Base-by-base conservation (phyloP, 2,888 invertebrate genomes). In the Andrena dorsata region DNA sequence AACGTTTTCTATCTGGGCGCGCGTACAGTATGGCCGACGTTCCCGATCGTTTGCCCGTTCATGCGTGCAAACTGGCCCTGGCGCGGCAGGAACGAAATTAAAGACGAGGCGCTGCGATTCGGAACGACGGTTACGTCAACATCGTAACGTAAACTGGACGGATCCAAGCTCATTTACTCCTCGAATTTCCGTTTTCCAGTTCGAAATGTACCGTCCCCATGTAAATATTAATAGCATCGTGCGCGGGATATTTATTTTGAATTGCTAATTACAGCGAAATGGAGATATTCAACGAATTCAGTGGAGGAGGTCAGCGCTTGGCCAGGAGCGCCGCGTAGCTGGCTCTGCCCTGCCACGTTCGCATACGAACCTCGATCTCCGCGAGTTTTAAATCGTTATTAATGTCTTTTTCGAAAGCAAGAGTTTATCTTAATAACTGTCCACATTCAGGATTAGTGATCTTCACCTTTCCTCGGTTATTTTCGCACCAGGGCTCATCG, bases 1-100 rank as follows among this genome's bases (percentile, higher is more conserved):
- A 80, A 82, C 80, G 74, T 73, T 86, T 76, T 85, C 70, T 80
- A 86, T 82, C 75, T 53, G 58, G 51, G 16, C 16, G 41, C 53
- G 53, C 65, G 64, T 65, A 70, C 70, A 76, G 56, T 69, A 80
- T 61, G 73, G 73, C 28, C 58, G 70, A 64, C 63, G 69, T 78
- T 41, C 60, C 49, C 63, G 47, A 70, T 73, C 78, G 74, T 82
- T 85, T 86, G 73, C 78, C 58, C 74, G 71, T 60, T 76, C 76
- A 51, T n/a, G 82, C 85, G 82, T 85, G 79, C 65, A 80, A 75
- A 83, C 61, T 35, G 56, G 72, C 66, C 28, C 28, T 41, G 71
- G 35, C 64, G 35, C 47, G 61, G 10, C 5, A 10, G 63, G 58
- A 78, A 85, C 76, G 61, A 77, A 85, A 87, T 86, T 82, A 82